These are phyloP conservation scores for Prietella phreatophila DNA, from an alignment of 2,113 vertebrate species.

Conservation along the genomic window DNA sequence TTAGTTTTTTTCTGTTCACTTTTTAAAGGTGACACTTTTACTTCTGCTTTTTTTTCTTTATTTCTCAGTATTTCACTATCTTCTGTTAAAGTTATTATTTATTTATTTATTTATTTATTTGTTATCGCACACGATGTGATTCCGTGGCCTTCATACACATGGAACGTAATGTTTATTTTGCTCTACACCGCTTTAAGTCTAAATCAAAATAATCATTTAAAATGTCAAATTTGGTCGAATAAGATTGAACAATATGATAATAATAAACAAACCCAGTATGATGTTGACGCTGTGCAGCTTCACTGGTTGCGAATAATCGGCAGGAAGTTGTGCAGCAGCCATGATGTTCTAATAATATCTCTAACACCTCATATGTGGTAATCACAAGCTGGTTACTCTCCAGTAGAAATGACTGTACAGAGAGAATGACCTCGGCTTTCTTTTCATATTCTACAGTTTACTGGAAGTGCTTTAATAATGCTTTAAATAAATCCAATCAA, in stretches of 20 bases:
- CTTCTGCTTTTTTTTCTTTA: not conserved
- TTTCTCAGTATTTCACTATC: not conserved
- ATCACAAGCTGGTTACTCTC: not conserved
- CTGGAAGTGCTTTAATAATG: not conserved
- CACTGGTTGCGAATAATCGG: not conserved
- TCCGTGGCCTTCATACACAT: not conserved
- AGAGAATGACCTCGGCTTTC: not conserved
- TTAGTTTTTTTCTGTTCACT: not conserved
- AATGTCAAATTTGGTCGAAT: not conserved
- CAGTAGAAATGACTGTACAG: not conserved
- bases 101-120: too few relatives aligned
- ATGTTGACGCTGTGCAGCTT: not conserved
- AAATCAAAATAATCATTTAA: not conserved
- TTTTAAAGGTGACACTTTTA: not conserved
- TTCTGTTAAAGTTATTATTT: not conserved
- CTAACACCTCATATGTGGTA: not conserved
- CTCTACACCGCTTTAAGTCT: not conserved
- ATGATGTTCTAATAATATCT: not conserved
- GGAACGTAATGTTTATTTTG: not conserved
- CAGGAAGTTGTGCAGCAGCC: not conserved
- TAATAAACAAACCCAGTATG: not conserved
- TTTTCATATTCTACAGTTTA: not conserved
- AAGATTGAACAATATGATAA: too few relatives aligned
- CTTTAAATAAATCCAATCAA: not conserved
- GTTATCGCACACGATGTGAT: not conserved